Percentiles rank a stretch among this genome's conserved stretches.
Conservation (phyloP, 1,140 invertebrate genomes). For the Drosophila pachea region DNA sequence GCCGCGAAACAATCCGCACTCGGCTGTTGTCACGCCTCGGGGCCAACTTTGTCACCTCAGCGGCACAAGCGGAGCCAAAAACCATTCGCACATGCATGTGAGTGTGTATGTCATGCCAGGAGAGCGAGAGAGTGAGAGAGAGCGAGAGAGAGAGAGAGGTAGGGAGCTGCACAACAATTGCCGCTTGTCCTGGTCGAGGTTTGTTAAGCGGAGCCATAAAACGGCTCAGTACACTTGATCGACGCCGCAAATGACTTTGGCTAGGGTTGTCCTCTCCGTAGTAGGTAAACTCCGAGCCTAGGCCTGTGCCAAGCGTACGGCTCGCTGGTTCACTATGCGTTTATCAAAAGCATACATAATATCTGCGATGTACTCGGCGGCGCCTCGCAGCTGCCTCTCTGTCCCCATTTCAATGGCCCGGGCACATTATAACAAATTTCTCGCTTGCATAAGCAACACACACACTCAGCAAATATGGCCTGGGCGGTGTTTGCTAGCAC, state of each 20-base stretch:
- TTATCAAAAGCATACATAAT: conserved; percentile 65
- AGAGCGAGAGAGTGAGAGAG: too few relatives aligned
- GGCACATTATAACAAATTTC: conserved; percentile 76
- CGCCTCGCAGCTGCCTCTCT: neutral
- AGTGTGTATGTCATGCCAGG: too few relatives aligned
- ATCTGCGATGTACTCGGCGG: conserved; percentile 46
- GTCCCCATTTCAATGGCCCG: conserved; percentile 51
- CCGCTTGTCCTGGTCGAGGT: conserved; percentile 52
- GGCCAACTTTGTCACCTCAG: conserved; percentile 39
- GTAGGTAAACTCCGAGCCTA: conserved; percentile 7
- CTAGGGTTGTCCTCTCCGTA: conserved; percentile 29
- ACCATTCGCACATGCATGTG: neutral
- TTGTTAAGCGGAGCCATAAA: conserved; percentile 72
- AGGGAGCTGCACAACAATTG: conserved; percentile 41
- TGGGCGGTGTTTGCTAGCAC: conserved; percentile 12
- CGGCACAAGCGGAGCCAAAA: conserved; percentile 27
- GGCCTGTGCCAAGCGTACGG: conserved; percentile 58
- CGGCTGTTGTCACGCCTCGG: conserved; percentile 16
- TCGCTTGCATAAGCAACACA: conserved; percentile 73
- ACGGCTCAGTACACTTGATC: conserved; percentile 75
- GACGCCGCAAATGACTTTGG: conserved; percentile 68
- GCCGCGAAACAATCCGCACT: conserved; percentile 43
- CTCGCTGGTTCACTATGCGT: conserved; percentile 70
- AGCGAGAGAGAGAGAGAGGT: too few relatives aligned
- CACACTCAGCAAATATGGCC: conserved; percentile 48